Evolutionary conservation across 2,888 invertebrate species (phyloP), one percentile per base, ranked within the genome.

Genomic region (Ochlodes sylvanus): DNA sequence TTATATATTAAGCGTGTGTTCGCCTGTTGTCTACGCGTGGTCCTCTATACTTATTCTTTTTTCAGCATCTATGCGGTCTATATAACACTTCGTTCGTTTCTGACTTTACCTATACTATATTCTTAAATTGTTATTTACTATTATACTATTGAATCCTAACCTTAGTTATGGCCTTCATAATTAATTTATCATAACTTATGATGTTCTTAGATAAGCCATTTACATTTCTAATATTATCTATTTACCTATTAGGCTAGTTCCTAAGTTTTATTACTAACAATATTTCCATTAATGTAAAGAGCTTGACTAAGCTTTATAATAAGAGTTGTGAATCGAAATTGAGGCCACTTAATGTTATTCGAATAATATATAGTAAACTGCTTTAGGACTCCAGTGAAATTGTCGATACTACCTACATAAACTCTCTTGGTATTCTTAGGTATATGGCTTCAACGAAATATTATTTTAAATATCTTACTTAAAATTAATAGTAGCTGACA

Each of bases 251-350:
- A 88, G 80, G 79, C 71, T 85, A 86, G 78, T 80, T 81, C 84
- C 73, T 61, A 65, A 66, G 57, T 66, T 67, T 67, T 67, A 67
- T 67, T 80, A 84, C 78, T 78, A 82, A 81, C 78, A 81, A 86
- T 85, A 79, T 76, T 57, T 86, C 72, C 73, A 78, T 81, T 89
- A 89, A 89, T 89, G 85, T 92, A 90, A 93, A 86, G 93, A 93
- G 93, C 93, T 93, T 93, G 85, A 88, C 83, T 80, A 92, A 92
- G 92, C 93, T 93, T 93, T 93, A 93, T 92, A 86, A 87, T 84
- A 86, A 91, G 93, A 88, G 92, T 92, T 93, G 93, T 93, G 92
- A 92, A 92, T 90, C 90, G 90, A 92, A 92, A 90, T 85, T 90
- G 90, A 90, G 91, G 92, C 92, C 92, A 92, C 85, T 82, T 89